These are phyloP conservation scores for Paratilapia polleni DNA, from an alignment of 2,113 vertebrate species.

Conservation along the genomic window DNA sequence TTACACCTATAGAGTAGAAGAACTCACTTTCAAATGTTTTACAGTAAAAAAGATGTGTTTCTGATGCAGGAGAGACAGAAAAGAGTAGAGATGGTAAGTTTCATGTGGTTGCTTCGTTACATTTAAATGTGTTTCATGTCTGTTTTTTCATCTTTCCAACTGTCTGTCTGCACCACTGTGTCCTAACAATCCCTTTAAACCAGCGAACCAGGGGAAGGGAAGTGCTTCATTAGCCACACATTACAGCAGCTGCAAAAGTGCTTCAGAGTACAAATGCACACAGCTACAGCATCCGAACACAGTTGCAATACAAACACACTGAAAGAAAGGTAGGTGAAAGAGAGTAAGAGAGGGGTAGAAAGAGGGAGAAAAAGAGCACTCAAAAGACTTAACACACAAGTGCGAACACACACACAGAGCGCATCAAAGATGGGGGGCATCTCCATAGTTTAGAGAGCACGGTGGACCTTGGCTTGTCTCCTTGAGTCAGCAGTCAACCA, in stretches of 20 bases:
- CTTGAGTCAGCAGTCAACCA: conserved; percentile 74
- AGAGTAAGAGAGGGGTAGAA: not conserved
- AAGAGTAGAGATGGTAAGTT: not conserved
- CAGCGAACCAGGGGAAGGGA: conserved; percentile 39
- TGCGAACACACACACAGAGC: conserved; percentile 10
- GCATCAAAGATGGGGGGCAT: conserved; percentile 38
- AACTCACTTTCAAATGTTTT: not conserved
- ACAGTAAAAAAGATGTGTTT: not conserved
- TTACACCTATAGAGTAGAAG: not conserved
- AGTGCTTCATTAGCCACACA: conserved; percentile 63
- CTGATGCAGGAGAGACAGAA: not conserved
- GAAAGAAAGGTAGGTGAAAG: conserved; percentile 20
- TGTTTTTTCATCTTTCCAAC: not conserved
- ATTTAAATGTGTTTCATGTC: not conserved
- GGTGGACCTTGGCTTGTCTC: conserved; percentile 69
- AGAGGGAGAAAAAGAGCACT: conserved; percentile 36
- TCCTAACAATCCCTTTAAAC: conserved; percentile 27
- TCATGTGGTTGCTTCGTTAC: not conserved
- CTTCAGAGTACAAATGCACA: conserved; percentile 39
- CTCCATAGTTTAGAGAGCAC: conserved; percentile 62
- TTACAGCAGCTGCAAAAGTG: conserved; percentile 34
- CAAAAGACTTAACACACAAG: conserved; percentile 43
- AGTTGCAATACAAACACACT: conserved; percentile 17
- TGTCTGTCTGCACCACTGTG: conserved; percentile 10
- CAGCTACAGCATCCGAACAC: not conserved